Conservation (phyloP, 2,888 invertebrate genomes). For the Griposia aprilina region DNA sequence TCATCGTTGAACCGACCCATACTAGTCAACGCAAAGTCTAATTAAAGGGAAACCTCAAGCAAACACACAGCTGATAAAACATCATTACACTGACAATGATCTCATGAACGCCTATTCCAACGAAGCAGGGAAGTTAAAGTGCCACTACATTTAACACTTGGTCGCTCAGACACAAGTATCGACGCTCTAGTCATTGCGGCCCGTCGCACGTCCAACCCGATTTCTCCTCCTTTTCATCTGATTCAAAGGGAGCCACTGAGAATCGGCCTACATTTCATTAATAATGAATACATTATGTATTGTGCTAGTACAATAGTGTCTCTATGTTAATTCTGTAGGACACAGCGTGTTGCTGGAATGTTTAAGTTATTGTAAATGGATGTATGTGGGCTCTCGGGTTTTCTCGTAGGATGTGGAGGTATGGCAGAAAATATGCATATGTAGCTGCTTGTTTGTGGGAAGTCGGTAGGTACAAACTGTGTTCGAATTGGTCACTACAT, state of each 20-base stretch:
- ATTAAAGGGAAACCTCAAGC: neutral
- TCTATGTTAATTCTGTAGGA: slow-evolving; percentile 63
- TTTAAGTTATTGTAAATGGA: slow-evolving; percentile 41
- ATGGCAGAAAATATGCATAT: neutral
- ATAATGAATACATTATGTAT: slow-evolving; percentile 67
- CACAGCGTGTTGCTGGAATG: slow-evolving; percentile 48
- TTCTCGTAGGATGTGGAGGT: slow-evolving; percentile 32
- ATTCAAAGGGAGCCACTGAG: slow-evolving; percentile 66
- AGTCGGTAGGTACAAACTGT: neutral
- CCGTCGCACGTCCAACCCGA: slow-evolving; percentile 68
- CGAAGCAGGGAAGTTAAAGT: neutral
- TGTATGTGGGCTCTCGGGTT: slow-evolving; percentile 45
- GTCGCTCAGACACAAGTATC: slow-evolving; percentile 3
- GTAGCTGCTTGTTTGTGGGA: neutral
- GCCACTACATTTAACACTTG: slow-evolving; percentile 11
- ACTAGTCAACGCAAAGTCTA: neutral
- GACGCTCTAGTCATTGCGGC: slow-evolving; percentile 52
- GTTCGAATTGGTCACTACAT: slow-evolving; percentile 25
- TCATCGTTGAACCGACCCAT: neutral
- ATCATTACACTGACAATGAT: neutral
- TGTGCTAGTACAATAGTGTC: slow-evolving; percentile 57
- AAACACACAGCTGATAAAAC: neutral
- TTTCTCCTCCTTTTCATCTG: slow-evolving; percentile 72
- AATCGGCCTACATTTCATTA: slow-evolving; percentile 66
- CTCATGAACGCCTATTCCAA: neutral